Evolutionary conservation across 2,113 vertebrate species (phyloP).

Genomic region (Gobiocypris rarus): DNA sequence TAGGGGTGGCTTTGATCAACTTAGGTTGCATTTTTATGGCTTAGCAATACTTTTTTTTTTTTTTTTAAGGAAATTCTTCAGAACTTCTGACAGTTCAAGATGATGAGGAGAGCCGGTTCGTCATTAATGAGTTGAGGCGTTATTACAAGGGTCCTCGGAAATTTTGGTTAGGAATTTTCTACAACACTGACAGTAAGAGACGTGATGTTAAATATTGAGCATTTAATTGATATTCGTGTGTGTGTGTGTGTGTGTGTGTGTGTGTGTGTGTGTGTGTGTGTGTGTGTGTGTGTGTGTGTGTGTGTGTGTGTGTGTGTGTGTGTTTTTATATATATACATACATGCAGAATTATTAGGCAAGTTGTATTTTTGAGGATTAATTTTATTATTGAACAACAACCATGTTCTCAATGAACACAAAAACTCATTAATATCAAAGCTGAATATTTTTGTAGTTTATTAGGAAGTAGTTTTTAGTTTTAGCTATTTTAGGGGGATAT

Average conservation of each 20-base stretch:
- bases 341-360: too few relatives aligned
- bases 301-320: not conserved
- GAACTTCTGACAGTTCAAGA: conserved; percentile 85
- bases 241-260: too few relatives aligned
- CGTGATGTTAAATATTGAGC: not conserved
- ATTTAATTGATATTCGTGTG: too few relatives aligned
- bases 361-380: too few relatives aligned
- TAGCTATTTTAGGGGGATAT: too few relatives aligned
- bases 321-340: not conserved
- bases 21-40: not conserved
- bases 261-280: too few relatives aligned
- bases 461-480: too few relatives aligned
- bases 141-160: conserved; percentile 77
- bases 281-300: not conserved
- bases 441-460: too few relatives aligned
- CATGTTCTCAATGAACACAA: too few relatives aligned
- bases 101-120: conserved; percentile 85
- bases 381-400: too few relatives aligned
- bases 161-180: conserved; percentile 87
- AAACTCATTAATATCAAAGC: too few relatives aligned
- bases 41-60: not conserved
- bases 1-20: not conserved
- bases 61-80: conserved; percentile 76
- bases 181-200: conserved; percentile 77
- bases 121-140: conserved; percentile 82